phyloP scores from a whole-genome alignment of 2,797 vertebrate species.

The Eupleurogrammus muticus region DNA sequence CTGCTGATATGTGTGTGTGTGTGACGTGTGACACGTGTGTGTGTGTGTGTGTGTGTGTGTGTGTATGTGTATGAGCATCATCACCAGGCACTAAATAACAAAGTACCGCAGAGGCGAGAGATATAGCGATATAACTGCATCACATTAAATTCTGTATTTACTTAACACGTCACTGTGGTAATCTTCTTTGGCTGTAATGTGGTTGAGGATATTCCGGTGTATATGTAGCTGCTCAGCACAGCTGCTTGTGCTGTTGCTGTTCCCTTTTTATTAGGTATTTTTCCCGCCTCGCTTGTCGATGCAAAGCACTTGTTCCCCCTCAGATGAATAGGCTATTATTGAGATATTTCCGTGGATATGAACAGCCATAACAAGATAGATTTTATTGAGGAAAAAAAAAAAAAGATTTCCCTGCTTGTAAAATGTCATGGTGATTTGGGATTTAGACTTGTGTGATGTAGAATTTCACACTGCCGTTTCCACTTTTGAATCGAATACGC shows the following conservation, averaged over 20 bases:
- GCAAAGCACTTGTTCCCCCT: conserved; percentile 70
- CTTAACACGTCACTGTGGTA: conserved; percentile 69
- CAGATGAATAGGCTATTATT: conserved; percentile 75
- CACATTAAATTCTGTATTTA: conserved; percentile 72
- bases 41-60: conserved; percentile 23
- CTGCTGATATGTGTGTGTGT: conserved; percentile 33
- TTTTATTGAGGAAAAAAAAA: conserved; percentile 58
- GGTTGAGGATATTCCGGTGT: conserved; percentile 78
- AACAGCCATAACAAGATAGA: conserved; percentile 74
- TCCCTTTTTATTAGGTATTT: conserved; percentile 68
- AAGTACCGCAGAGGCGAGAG: conserved; percentile 59
- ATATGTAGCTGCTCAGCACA: conserved; percentile 61
- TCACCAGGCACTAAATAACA: conserved; percentile 71
- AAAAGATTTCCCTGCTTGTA: conserved; percentile 67
- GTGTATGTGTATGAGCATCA: conserved; percentile 20
- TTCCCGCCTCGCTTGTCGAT: conserved; percentile 62
- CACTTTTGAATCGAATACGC: conserved; percentile 56
- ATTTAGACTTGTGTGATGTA: conserved; percentile 75
- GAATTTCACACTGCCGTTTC: conserved; percentile 80
- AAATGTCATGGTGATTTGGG: conserved; percentile 81
- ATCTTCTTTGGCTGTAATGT: conserved; percentile 74
- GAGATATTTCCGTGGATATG: conserved; percentile 78
- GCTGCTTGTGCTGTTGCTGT: conserved; percentile 56
- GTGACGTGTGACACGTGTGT: no score
- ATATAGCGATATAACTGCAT: conserved; percentile 65